Evolutionary conservation across 1,140 invertebrate genomes (phyloP).

Genomic region (Cepaea nemoralis): DNA sequence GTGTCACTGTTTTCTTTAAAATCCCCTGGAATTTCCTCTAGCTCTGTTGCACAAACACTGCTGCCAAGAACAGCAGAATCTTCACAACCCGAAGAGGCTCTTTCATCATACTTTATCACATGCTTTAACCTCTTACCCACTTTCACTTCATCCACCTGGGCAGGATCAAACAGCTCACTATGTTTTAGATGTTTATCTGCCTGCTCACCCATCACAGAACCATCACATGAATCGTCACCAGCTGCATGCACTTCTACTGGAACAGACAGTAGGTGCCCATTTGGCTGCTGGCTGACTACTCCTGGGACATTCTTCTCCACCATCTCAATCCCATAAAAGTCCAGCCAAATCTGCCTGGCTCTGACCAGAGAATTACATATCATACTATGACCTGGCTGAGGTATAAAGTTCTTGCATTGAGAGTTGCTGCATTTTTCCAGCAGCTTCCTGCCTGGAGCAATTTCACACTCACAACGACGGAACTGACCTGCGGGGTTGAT

Average conservation of each 20-base stretch:
- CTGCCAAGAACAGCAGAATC: not conserved
- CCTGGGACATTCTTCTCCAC: not conserved
- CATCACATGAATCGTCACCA: not conserved
- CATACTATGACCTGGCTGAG: not conserved
- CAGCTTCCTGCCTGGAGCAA: not conserved
- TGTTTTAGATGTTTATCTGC: not conserved
- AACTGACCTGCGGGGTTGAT: not conserved
- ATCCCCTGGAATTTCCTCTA: not conserved
- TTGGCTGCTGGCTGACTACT: not conserved
- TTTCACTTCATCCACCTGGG: not conserved
- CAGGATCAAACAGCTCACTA: not conserved
- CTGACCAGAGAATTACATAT: not conserved
- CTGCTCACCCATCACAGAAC: not conserved
- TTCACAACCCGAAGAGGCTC: not conserved
- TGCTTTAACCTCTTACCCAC: not conserved
- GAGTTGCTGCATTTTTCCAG: not conserved
- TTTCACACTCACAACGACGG: not conserved
- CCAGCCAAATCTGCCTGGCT: not conserved
- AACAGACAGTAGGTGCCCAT: not conserved
- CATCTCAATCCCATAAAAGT: not conserved
- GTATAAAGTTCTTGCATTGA: not conserved
- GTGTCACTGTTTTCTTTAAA: not conserved
- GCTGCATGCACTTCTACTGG: not conserved
- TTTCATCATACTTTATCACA: not conserved
- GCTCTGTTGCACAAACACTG: not conserved